These are phyloP conservation scores for Synanthedon myopaeformis DNA, from an alignment of 2,888 invertebrate genomes.

Conservation along the genomic window DNA sequence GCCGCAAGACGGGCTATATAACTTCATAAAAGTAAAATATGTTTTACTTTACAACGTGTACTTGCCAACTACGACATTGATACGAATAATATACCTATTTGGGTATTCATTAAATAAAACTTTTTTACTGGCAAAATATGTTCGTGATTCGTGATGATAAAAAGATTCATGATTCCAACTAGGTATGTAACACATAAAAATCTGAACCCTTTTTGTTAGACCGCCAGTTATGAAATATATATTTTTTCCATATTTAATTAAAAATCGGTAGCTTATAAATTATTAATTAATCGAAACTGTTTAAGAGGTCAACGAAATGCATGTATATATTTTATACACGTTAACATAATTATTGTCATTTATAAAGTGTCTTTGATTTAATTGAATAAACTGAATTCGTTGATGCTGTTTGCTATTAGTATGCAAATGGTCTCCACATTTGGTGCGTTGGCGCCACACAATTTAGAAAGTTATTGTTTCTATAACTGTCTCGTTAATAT, in stretches of 20 bases:
- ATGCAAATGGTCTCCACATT: background rate
- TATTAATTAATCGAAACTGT: background rate
- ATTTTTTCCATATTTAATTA: background rate
- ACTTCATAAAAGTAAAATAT: too few relatives aligned
- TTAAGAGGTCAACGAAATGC: background rate
- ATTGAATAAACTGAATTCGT: background rate
- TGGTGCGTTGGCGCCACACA: background rate
- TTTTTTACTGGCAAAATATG: too few relatives aligned
- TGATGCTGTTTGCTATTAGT: background rate
- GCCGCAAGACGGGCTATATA: too few relatives aligned
- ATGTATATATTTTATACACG: background rate
- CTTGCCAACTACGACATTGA: too few relatives aligned
- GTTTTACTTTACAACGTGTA: too few relatives aligned
- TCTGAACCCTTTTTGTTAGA: too few relatives aligned
- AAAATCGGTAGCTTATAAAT: background rate
- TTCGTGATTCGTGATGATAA: too few relatives aligned
- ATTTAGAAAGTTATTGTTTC: slow-evolving; percentile 23
- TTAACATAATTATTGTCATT: background rate
- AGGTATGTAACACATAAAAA: too few relatives aligned
- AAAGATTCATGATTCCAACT: too few relatives aligned
- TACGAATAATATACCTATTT: too few relatives aligned
- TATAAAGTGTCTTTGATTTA: background rate
- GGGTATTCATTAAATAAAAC: too few relatives aligned
- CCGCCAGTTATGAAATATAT: too few relatives aligned
- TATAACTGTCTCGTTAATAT: slow-evolving; percentile 19